Evolutionary conservation across 2,113 vertebrate species (phyloP).

Genomic region (Otus sunia): DNA sequence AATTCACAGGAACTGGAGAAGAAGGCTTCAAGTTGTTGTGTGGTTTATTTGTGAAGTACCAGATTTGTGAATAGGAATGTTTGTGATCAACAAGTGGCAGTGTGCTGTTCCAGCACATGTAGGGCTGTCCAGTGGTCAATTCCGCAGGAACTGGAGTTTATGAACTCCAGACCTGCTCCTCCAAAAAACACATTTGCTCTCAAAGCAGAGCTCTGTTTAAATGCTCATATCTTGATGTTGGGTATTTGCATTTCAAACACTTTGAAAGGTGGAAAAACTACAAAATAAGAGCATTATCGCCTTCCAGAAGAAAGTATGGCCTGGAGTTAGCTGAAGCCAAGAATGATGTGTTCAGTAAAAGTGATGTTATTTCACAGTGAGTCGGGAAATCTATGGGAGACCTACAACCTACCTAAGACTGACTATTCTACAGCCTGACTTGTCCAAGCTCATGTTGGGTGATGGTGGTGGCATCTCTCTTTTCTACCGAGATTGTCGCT

Average conservation of each 20-base stretch:
- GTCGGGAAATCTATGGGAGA: not conserved
- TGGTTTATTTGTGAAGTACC: not conserved
- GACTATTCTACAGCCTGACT: not conserved
- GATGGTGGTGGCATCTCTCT: not conserved
- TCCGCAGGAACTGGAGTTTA: not conserved
- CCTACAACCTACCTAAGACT: not conserved
- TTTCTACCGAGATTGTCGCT: not conserved
- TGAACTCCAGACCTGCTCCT: not conserved
- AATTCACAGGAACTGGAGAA: not conserved
- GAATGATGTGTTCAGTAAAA: rapidly evolving
- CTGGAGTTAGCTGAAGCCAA: not conserved
- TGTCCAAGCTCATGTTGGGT: not conserved
- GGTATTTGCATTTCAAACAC: not conserved
- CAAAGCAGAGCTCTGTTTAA: not conserved
- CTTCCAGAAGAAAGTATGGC: not conserved
- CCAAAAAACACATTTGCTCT: not conserved
- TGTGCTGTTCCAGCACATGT: not conserved
- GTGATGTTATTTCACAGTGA: not conserved
- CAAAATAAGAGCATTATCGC: not conserved
- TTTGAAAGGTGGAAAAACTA: not conserved
- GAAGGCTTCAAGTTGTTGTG: not conserved
- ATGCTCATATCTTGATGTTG: not conserved
- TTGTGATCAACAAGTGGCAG: not conserved
- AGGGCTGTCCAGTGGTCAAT: not conserved
- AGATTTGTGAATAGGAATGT: not conserved